Percentiles rank a stretch among this genome's conserved stretches.
Evolutionary conservation across 2,113 vertebrate genomes (phyloP).

Genomic region (Cheirogaleus medius): DNA sequence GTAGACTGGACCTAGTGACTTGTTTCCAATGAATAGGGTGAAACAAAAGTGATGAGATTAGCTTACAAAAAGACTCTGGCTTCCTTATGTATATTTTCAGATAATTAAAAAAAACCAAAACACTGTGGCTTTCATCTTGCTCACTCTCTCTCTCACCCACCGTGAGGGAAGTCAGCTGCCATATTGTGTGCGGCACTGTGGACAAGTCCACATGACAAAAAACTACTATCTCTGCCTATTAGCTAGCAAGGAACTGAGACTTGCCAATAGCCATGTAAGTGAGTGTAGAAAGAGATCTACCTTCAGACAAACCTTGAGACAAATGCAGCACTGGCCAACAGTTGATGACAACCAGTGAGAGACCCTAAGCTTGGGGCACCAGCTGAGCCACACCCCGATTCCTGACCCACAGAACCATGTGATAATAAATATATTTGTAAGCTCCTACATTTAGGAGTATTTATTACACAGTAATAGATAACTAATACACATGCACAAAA

Average conservation of each 20-base stretch:
- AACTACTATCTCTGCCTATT: background rate
- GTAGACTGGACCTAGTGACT: background rate
- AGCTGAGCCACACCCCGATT: background rate
- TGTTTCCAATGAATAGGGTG: background rate
- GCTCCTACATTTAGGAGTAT: background rate
- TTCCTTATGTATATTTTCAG: background rate
- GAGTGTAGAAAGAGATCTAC: background rate
- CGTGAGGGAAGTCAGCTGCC: background rate
- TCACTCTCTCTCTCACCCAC: background rate
- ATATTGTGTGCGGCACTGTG: background rate
- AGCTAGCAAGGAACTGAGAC: background rate
- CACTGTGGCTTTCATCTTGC: background rate
- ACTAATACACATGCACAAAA: background rate
- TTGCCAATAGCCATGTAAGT: background rate
- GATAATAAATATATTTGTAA: constrained; percentile 5
- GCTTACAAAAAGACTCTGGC: background rate
- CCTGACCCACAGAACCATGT: background rate
- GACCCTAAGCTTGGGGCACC: background rate
- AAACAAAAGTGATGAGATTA: background rate
- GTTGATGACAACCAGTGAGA: background rate
- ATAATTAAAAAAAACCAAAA: background rate
- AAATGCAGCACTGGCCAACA: background rate
- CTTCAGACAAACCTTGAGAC: background rate
- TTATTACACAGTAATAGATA: background rate
- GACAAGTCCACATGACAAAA: background rate